Percentiles rank a stretch among this genome's conserved stretches.
These are phyloP conservation scores for Archocentrus centrarchus DNA, from an alignment of 2,113 vertebrate species.

Conservation along the genomic window DNA sequence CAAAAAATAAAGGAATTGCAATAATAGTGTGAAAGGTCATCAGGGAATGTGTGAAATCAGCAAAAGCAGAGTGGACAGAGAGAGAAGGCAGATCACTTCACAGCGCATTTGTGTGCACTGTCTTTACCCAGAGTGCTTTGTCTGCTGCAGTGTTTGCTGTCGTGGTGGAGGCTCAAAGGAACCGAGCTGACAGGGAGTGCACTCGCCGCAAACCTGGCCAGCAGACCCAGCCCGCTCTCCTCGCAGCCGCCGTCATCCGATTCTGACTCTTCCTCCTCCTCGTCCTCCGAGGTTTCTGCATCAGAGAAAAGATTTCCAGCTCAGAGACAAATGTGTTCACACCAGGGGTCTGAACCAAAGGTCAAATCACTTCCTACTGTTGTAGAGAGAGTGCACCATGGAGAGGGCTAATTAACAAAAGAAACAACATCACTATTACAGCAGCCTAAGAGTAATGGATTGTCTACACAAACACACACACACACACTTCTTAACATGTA, in stretches of 20 bases:
- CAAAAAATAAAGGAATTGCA: constrained; percentile 4
- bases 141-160: constrained; percentile 89
- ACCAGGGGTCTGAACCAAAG: constrained; percentile 21
- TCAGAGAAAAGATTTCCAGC: constrained; percentile 46
- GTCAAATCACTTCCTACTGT: constrained; percentile 28
- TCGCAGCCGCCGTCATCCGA: constrained; percentile 84
- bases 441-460: not conserved
- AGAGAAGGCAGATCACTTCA: not conserved
- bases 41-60: not conserved
- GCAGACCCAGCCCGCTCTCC: constrained; percentile 92
- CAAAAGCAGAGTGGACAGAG: not conserved
- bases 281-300: constrained; percentile 89
- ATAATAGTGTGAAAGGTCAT: not conserved
- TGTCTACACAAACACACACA: not conserved
- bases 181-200: constrained; percentile 87
- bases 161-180: constrained; percentile 86
- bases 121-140: constrained; percentile 89
- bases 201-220: constrained; percentile 92
- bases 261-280: constrained; percentile 77
- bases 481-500: not conserved
- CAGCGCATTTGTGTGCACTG: not conserved
- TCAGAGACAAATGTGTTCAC: constrained; percentile 9
- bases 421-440: not conserved
- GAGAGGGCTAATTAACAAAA: not conserved
- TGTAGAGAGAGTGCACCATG: not conserved